phyloP scores from a whole-genome alignment of 2,113 vertebrate species.

The Scophthalmus maximus region DNA sequence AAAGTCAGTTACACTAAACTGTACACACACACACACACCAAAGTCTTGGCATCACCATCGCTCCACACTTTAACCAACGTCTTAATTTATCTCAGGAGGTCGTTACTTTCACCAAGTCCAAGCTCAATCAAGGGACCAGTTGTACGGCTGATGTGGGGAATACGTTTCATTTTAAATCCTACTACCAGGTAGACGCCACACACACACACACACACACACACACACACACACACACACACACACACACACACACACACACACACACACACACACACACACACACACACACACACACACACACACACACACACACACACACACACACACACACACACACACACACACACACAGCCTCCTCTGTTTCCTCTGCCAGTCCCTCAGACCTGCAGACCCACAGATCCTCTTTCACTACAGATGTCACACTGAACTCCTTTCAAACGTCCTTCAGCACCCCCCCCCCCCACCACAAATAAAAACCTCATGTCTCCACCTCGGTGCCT shows the following conservation, averaged over 20 bases:
- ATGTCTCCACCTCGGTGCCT: background rate
- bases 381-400: slow-evolving; percentile 58
- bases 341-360: slow-evolving; percentile 53
- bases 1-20: slow-evolving; percentile 25
- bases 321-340: no score
- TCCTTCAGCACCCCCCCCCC: slow-evolving; percentile 34
- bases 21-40: slow-evolving; percentile 10
- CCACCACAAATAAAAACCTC: background rate
- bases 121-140: no score
- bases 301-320: no score
- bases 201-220: background rate
- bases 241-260: background rate
- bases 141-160: no score
- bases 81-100: no score
- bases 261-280: no score
- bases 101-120: no score
- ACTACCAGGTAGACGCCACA: no score
- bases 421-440: slow-evolving; percentile 50
- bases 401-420: slow-evolving; percentile 46
- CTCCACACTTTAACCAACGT: background rate
- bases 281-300: no score
- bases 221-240: background rate
- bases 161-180: no score
- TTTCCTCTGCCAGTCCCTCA: slow-evolving; percentile 34
- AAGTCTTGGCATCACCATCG: background rate